Conservation (phyloP, 2,888 invertebrate genomes). For the Cerastis rubricosa region DNA sequence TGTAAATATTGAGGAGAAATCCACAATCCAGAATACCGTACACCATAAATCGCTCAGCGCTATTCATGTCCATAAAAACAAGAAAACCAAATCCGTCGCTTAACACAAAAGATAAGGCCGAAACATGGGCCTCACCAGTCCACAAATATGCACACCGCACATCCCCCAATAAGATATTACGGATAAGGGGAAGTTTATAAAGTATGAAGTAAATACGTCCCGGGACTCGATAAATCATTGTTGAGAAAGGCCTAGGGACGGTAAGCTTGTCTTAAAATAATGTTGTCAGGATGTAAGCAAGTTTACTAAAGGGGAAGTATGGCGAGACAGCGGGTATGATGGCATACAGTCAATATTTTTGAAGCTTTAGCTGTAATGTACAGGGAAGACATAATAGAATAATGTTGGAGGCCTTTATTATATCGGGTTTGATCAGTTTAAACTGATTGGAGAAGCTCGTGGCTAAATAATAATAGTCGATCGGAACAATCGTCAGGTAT, state of each 20-base stretch:
- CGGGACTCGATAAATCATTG: slow-evolving; percentile 84
- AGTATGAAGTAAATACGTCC: slow-evolving; percentile 78
- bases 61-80: slow-evolving; percentile 27
- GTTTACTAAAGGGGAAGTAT: slow-evolving; percentile 76
- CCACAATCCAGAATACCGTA: not conserved
- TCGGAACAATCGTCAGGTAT: too few species aligned
- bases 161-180: slow-evolving; percentile 54
- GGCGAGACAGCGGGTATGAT: slow-evolving; percentile 53
- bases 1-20: not conserved
- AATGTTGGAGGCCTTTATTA: not conserved
- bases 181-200: slow-evolving; percentile 60
- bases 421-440: not conserved
- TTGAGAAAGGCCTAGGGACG: slow-evolving; percentile 77
- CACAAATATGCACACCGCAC: slow-evolving; percentile 55
- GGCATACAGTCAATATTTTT: slow-evolving; percentile 42
- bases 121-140: slow-evolving; percentile 28
- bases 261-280: slow-evolving; percentile 80
- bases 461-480: too few species aligned
- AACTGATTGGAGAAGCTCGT: not conserved
- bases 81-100: slow-evolving; percentile 15
- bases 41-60: slow-evolving; percentile 2
- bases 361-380: slow-evolving; percentile 13
- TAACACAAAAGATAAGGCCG: slow-evolving; percentile 31
- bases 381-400: not conserved
- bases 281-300: slow-evolving; percentile 80